Base-by-base conservation (phyloP, 2,888 invertebrate genomes). In the Orthosia cruda region DNA sequence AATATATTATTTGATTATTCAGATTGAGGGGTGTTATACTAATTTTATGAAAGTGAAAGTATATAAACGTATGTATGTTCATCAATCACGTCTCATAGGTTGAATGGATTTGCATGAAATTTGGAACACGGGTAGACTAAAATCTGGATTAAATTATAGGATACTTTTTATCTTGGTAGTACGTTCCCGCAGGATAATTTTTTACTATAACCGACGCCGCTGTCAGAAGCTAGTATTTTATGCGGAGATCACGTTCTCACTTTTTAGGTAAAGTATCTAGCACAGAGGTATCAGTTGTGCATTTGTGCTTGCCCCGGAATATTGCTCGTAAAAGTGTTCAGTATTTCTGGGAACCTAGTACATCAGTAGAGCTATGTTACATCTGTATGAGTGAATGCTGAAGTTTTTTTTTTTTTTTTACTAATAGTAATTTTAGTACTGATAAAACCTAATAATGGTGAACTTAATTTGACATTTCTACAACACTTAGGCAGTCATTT, bases 1-100 rank as follows among this genome's bases (percentile, higher is more conserved):
- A 76, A 77, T 80, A 72, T 77, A 81, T 81, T 80, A 73, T 75
- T 74, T 79, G 71, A 73, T 69, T 66, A 77, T 67, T 50, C 58
- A 64, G 45, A 75, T 83, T 78, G 79, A 77, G 26, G 45, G 45
- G 54, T 78, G 55, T 32, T n/a, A 23, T 32, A 18, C 18, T 11
- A 18, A 26, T 26, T 3, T 58, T 26, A 58, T 26, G 18, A 11
- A 40, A 32, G 32, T 26, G 26, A 18, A 32, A 40, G 40, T 40
- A 11, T 26, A 11, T 26, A 16, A 11, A 55, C 4, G 12, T 20
- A 5, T 55, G 15, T 20, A 23, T 55, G 20, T 23, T 55, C 20
- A 20, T 54, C 20, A 54, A 11, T 54, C 20, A 4, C 40, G 40
- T 40, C 9, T 40, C 9, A 9, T 40, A 9, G 40, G 9, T 9